Evolutionary conservation across 2,888 invertebrate genomes (phyloP), one percentile per base, ranked within the genome.

Genomic region (Calameuta pallipes): DNA sequence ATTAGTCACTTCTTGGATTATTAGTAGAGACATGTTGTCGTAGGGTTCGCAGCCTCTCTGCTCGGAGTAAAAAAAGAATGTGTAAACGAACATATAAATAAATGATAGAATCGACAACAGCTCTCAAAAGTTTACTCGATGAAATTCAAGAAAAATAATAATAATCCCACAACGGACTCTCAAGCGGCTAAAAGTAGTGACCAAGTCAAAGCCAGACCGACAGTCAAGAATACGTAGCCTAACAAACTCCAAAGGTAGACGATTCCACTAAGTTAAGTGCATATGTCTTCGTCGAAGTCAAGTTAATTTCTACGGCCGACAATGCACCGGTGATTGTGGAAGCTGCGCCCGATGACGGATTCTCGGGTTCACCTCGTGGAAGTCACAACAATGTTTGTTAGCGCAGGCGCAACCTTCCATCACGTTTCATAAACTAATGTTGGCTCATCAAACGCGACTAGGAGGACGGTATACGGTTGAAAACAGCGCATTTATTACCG

Each of bases 361-460:
- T 85, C 85, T 80, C 82, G 82, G 84, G 84, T 87, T 88, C 89
- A 89, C 87, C 89, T 86, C 86, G 85, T 87, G 84, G 85, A 87
- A 89, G 91, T 90, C 90, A 90, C 88, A 90, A 89, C 89, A 90
- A 87, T 87, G 89, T 90, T 88, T 88, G 89, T 90, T 85, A 86
- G 81, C 79, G 77, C 2, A 76, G 79, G 73, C 71, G 71, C 71
- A 71, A 81, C 83, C 87, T 85, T 88, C 88, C 88, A 88, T 88
- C 88, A 88, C 85, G 79, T 85, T 85, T 84, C 85, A 83, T 85
- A 84, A 86, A 85, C 85, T 87, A 87, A 87, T 85, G 87, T 86
- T 84, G 84, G 84, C 84, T 85, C 87, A 87, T 87, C 87, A 87
- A 86, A 87, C 82, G 84, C 78, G 81, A 77, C 77, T 79, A 75